Evolutionary conservation across 2,797 vertebrate species (phyloP).

Genomic region (Gephyroberyx darwinii): DNA sequence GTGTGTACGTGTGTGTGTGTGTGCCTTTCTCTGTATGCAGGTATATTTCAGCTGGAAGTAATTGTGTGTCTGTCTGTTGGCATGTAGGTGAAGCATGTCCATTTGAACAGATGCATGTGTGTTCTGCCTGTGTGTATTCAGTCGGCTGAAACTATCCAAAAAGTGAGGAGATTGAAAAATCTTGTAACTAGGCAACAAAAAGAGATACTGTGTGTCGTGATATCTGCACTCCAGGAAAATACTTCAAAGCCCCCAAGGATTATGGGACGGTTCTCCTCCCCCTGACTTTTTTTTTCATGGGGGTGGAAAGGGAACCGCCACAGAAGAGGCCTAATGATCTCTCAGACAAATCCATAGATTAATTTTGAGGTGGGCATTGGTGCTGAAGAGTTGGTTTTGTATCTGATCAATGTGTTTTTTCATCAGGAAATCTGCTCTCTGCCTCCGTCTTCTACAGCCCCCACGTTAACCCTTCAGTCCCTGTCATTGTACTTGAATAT

Average conservation of each 20-base stretch:
- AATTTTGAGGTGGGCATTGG: constrained; percentile 39
- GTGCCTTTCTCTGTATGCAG: neutral
- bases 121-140: neutral
- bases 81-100: no score
- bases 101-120: no score
- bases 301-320: neutral
- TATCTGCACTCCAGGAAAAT: constrained; percentile 37
- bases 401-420: constrained; percentile 50
- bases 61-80: neutral
- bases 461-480: constrained; percentile 16
- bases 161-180: constrained; percentile 30
- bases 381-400: constrained; percentile 14
- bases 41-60: no score
- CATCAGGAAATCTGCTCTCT: constrained; percentile 24
- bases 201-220: constrained; percentile 18
- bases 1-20: constrained; percentile 5
- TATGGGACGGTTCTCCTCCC: constrained; percentile 15
- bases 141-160: constrained; percentile 3
- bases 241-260: constrained; percentile 44
- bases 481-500: neutral
- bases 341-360: constrained; percentile 40
- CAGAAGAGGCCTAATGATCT: constrained; percentile 22
- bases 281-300: constrained; percentile 7
- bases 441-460: constrained; percentile 9
- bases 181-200: constrained; percentile 71